These are phyloP conservation scores for Harpagifer antarcticus DNA, from an alignment of 2,797 vertebrate genomes.

Conservation along the genomic window DNA sequence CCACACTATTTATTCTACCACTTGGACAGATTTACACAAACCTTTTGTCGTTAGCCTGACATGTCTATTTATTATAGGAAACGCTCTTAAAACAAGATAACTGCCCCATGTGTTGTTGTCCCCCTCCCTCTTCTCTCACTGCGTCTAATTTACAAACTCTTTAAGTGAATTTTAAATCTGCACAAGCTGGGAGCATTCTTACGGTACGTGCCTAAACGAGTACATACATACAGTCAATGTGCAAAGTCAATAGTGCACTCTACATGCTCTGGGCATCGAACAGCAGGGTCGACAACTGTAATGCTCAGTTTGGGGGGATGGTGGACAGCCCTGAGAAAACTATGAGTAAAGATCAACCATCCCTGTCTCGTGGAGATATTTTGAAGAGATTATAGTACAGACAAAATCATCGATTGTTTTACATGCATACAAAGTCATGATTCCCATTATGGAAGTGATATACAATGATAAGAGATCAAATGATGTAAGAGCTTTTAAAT, in stretches of 20 bases:
- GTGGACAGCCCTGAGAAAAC: slow-evolving; percentile 21
- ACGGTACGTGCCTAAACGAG: slow-evolving; percentile 15
- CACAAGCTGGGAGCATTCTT: slow-evolving; percentile 45
- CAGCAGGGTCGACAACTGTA: slow-evolving; percentile 30
- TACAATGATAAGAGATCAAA: neutral
- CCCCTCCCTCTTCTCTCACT: neutral
- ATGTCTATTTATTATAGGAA: slow-evolving; percentile 77
- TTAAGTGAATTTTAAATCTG: slow-evolving; percentile 74
- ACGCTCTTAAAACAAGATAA: slow-evolving; percentile 70
- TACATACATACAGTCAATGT: slow-evolving; percentile 39
- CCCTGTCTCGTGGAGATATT: slow-evolving; percentile 10
- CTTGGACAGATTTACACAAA: slow-evolving; percentile 84
- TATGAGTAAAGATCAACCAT: slow-evolving; percentile 36
- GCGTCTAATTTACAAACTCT: slow-evolving; percentile 66
- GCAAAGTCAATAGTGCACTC: slow-evolving; percentile 35
- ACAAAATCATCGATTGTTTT: neutral
- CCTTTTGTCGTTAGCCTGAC: slow-evolving; percentile 80
- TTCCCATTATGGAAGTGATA: neutral
- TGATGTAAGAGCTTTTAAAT: neutral
- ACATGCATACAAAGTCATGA: neutral
- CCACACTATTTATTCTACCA: slow-evolving; percentile 69
- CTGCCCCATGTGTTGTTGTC: slow-evolving; percentile 29
- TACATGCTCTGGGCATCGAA: slow-evolving; percentile 20
- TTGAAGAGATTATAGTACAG: slow-evolving; percentile 10
- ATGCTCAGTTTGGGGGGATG: slow-evolving; percentile 28